Conservation (phyloP, 2,113 vertebrate species). For the Tauraco erythrolophus region DNA sequence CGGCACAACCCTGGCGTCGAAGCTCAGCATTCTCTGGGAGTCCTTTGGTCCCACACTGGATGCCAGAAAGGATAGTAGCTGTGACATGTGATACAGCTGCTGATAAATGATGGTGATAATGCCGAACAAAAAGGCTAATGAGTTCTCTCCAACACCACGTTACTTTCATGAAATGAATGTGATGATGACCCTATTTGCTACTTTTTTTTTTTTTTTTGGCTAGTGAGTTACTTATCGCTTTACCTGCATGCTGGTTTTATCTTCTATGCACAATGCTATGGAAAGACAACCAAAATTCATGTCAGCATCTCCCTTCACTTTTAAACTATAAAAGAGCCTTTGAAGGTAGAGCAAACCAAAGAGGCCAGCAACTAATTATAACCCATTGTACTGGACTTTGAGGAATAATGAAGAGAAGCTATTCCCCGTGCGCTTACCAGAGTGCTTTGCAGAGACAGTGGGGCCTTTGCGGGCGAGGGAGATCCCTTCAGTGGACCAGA, state of each 20-base stretch:
- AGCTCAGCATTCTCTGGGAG: background rate
- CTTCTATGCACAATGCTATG: background rate
- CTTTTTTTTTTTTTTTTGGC: background rate
- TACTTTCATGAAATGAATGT: slow-evolving; percentile 37
- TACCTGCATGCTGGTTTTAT: slow-evolving; percentile 24
- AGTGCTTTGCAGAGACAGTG: slow-evolving; percentile 18
- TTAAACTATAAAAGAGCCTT: slow-evolving; percentile 28
- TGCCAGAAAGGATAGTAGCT: slow-evolving; percentile 53
- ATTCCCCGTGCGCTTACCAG: background rate
- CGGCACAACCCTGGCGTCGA: background rate
- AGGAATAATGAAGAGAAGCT: slow-evolving; percentile 49
- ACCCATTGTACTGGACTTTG: slow-evolving; percentile 39
- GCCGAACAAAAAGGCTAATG: slow-evolving; percentile 57
- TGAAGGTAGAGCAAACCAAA: slow-evolving; percentile 50
- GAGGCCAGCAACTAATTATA: slow-evolving; percentile 49
- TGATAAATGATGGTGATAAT: slow-evolving; percentile 59
- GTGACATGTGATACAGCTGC: slow-evolving; percentile 37
- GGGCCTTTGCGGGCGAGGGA: slow-evolving; percentile 35
- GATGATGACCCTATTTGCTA: slow-evolving; percentile 33
- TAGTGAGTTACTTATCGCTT: background rate
- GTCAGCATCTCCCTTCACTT: slow-evolving; percentile 32
- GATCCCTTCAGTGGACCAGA: slow-evolving; percentile 63
- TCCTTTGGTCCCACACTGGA: slow-evolving; percentile 8
- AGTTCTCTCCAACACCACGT: slow-evolving; percentile 8
- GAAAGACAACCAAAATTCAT: slow-evolving; percentile 44